Evolutionary conservation across 2,113 vertebrate species (phyloP).

Genomic region (Myiopsitta monachus): DNA sequence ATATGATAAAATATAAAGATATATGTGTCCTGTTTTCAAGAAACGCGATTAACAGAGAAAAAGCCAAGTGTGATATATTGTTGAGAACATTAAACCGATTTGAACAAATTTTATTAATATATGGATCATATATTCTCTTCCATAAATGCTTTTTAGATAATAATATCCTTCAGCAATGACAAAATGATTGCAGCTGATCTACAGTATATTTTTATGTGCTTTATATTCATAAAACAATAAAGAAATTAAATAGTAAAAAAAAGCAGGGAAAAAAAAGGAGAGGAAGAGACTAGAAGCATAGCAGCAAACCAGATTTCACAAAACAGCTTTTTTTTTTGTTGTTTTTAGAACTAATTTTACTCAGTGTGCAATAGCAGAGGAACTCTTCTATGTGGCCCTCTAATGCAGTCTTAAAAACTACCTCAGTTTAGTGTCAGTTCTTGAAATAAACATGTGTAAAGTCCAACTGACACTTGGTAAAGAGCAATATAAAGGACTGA

Average conservation of each 20-base stretch:
- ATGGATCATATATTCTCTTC: conserved; percentile 41
- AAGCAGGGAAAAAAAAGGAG: accelerated
- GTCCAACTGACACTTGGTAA: accelerated
- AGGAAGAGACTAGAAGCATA: background rate
- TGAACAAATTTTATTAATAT: conserved; percentile 50
- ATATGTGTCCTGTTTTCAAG: background rate
- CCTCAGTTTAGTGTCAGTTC: background rate
- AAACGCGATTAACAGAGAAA: conserved; percentile 19
- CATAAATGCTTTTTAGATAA: conserved; percentile 42
- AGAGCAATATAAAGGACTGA: background rate
- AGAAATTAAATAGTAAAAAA: background rate
- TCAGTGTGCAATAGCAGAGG: background rate
- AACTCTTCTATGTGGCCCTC: background rate
- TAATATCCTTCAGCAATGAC: conserved; percentile 46
- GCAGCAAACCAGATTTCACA: background rate
- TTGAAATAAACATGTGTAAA: background rate
- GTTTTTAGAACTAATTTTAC: background rate
- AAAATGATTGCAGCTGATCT: conserved; percentile 40
- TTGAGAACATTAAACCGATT: conserved; percentile 36
- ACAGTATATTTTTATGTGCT: conserved; percentile 9
- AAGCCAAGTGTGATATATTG: conserved; percentile 1
- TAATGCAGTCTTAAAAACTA: background rate
- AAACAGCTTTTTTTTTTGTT: background rate
- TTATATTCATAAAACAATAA: conserved; percentile 3
- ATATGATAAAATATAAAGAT: background rate